phyloP scores from a whole-genome alignment of 1,140 invertebrate genomes.

The Microvelia longipes region DNA sequence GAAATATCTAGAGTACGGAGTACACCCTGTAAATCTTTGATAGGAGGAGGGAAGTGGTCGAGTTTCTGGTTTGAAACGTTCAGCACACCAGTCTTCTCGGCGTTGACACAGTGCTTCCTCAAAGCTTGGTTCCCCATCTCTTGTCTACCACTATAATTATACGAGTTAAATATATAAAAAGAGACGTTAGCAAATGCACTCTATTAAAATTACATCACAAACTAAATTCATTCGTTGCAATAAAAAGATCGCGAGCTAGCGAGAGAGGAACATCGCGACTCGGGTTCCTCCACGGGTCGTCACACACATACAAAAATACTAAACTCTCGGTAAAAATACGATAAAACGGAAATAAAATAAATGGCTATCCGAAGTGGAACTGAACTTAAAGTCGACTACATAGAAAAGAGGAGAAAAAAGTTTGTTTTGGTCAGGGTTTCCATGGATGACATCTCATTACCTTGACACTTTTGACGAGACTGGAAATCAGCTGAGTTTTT shows the following conservation, averaged over 20 bases:
- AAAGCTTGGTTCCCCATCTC: conserved; percentile 24
- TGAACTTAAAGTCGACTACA: neutral
- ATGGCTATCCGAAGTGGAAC: no score
- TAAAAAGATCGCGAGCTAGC: no score
- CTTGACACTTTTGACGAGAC: conserved; percentile 5
- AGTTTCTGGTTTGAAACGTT: conserved; percentile 45
- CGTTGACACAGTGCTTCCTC: conserved; percentile 24
- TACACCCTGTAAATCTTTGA: conserved; percentile 42
- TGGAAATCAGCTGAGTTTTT: conserved; percentile 1
- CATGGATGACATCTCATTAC: conserved; percentile 5
- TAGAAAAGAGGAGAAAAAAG: neutral
- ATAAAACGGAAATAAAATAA: no score
- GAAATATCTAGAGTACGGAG: conserved; percentile 81
- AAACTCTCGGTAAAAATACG: no score
- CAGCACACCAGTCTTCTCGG: conserved; percentile 25
- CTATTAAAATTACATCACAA: no score
- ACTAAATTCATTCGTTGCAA: no score
- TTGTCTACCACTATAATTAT: neutral
- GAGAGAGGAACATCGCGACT: no score
- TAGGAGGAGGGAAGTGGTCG: conserved; percentile 46
- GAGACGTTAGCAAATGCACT: no score
- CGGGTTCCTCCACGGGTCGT: no score
- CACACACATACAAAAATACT: no score
- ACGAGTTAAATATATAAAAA: no score
- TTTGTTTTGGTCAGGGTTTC: conserved; percentile 2